These are phyloP conservation scores for Atta cephalotes DNA, from an alignment of 1,140 invertebrate genomes.

Conservation along the genomic window DNA sequence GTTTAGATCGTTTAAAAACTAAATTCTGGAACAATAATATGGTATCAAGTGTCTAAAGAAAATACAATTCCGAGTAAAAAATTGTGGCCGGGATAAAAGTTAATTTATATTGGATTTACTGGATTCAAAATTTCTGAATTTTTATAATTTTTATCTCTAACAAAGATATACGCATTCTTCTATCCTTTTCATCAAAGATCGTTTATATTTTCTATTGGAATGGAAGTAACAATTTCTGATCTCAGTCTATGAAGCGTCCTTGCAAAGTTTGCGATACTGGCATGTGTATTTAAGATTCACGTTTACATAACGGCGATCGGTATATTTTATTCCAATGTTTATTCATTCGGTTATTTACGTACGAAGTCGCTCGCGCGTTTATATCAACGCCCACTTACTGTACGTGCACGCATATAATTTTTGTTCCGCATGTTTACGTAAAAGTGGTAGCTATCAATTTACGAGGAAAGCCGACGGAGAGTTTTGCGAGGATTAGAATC, in stretches of 20 bases:
- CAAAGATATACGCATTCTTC: not conserved
- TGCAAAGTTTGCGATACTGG: not conserved
- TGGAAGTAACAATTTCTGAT: constrained; percentile 13
- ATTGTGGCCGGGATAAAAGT: no score
- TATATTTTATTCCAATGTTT: constrained; percentile 53
- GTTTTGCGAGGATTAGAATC: constrained; percentile 4
- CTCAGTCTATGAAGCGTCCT: not conserved
- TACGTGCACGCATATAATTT: constrained; percentile 61
- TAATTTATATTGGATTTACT: no score
- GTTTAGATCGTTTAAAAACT: no score
- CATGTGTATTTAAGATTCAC: constrained; percentile 18
- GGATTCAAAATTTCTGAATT: no score
- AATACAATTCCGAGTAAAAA: no score
- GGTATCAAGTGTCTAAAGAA: no score
- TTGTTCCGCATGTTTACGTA: constrained; percentile 55
- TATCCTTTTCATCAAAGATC: not conserved
- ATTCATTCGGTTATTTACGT: constrained; percentile 60
- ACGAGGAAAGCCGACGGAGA: constrained; percentile 27
- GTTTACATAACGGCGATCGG: constrained; percentile 51
- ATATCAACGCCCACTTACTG: constrained; percentile 57
- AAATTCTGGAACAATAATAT: no score
- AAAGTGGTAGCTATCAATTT: constrained; percentile 55
- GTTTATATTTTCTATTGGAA: no score
- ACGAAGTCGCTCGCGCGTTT: constrained; percentile 64
- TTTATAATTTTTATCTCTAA: no score